These are phyloP conservation scores for Oreocharis arfaki DNA, from an alignment of 2,113 vertebrate genomes.

Conservation along the genomic window DNA sequence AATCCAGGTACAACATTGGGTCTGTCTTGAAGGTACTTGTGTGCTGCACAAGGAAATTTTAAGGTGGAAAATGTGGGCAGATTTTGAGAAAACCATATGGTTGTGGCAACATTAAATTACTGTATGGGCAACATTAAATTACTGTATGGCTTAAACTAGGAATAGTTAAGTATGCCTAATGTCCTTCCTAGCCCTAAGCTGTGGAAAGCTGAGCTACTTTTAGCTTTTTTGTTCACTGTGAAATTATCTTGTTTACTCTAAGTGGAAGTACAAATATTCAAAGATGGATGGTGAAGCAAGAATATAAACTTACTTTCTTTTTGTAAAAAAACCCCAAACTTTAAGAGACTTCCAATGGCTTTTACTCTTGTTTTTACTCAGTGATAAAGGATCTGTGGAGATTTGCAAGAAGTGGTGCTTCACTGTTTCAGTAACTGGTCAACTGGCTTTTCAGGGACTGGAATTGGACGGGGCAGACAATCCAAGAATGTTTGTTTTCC, in stretches of 20 bases:
- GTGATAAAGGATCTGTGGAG: background rate
- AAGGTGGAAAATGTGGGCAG: background rate
- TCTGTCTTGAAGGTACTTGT: background rate
- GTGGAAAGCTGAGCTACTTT: background rate
- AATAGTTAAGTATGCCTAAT: background rate
- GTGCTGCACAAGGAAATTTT: background rate
- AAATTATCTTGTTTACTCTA: background rate
- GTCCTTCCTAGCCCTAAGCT: background rate
- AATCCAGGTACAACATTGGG: background rate
- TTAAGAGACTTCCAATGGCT: background rate
- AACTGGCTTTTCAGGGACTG: background rate
- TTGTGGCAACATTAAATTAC: background rate
- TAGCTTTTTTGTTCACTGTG: background rate
- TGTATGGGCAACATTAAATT: background rate
- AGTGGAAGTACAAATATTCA: background rate
- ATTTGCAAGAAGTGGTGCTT: background rate
- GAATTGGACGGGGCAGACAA: background rate
- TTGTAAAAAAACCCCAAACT: background rate
- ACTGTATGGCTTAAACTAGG: background rate
- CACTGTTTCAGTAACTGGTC: background rate
- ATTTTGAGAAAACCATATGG: background rate
- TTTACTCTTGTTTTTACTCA: background rate
- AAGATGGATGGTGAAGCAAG: background rate
- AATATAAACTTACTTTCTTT: background rate
- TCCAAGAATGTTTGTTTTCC: background rate